Evolutionary conservation across 2,113 vertebrate species (phyloP).

Genomic region (Ctenodactylus gundi): DNA sequence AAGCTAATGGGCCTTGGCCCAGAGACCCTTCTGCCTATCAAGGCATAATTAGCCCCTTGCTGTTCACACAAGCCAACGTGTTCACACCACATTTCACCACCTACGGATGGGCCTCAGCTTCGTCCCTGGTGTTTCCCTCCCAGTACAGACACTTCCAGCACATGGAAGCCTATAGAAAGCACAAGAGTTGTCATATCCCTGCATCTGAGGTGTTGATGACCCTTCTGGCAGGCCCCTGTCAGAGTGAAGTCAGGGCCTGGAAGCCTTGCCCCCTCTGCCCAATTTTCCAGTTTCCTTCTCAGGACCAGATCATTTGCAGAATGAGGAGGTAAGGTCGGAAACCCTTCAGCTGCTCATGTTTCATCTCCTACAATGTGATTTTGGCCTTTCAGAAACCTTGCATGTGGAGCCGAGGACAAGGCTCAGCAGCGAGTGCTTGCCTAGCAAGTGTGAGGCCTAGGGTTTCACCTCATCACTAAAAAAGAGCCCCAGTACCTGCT

Average conservation of each 20-base stretch:
- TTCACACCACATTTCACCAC: neutral
- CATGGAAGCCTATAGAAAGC: neutral
- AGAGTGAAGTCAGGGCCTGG: neutral
- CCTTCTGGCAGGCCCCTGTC: neutral
- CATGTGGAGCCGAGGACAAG: neutral
- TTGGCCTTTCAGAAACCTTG: neutral
- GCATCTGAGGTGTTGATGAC: neutral
- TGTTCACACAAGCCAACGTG: neutral
- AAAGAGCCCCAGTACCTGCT: neutral
- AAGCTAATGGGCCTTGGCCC: neutral
- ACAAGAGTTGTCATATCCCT: neutral
- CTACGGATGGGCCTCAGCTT: neutral
- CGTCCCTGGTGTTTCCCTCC: neutral
- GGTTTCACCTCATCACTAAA: neutral
- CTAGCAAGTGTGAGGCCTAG: neutral
- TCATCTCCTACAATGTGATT: no score
- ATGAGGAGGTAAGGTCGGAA: neutral
- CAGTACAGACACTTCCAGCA: neutral
- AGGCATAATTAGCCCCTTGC: neutral
- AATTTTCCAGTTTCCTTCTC: neutral
- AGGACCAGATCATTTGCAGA: neutral
- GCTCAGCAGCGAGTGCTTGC: neutral
- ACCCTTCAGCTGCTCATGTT: no score
- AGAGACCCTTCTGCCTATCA: neutral
- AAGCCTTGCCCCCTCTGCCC: neutral